Evolutionary conservation across 2,113 vertebrate genomes (phyloP), one percentile per base, ranked within the genome.

Genomic region (Oryzias celebensis): DNA sequence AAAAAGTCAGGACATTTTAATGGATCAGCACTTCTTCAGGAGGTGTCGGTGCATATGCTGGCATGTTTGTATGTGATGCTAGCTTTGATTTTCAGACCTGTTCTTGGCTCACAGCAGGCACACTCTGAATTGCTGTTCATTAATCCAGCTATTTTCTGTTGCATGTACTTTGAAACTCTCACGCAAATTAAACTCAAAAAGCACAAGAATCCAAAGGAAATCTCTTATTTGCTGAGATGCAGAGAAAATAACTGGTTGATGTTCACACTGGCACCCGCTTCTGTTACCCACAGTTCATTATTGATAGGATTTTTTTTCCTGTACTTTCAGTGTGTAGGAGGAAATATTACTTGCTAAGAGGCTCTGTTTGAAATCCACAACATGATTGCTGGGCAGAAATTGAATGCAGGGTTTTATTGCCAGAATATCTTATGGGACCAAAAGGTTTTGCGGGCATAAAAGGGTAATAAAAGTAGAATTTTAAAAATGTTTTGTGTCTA

Each of bases 201-300:
- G 62, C 72, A 64, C 31, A 31, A 54, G 52, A 66, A 57, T 62
- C 20, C 52, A 46, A n/a, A 1, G 3, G 58, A 52, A 75, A 60
- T 67, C 68, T 70, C 65, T 79, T 48, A 55, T 75, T 77, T 61
- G 59, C 45, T 13, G 10, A 41, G 46, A 71, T 53, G 46, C 13
- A 14, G 55, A 76, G 50, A 78, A 68, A 81, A 78, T 61, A 64
- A 66, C 59, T 73, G 65, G 51, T 75, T 77, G 22, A 73, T 53
- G 65, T 73, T 75, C 71, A 62, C 23, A 46, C 62, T 62, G 77
- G 62, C 53, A 53, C 47, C 18, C 14, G 53, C 73, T 62, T 53
- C 52, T 70, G 64, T 77, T 80, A 69, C 65, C 58, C 62, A 3
- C 44, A 56, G 45, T 65, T 46, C 52, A 70, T 75, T 75, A 66